Evolutionary conservation across 2,888 invertebrate species (phyloP).

Genomic region (Chloroclysta siterata): DNA sequence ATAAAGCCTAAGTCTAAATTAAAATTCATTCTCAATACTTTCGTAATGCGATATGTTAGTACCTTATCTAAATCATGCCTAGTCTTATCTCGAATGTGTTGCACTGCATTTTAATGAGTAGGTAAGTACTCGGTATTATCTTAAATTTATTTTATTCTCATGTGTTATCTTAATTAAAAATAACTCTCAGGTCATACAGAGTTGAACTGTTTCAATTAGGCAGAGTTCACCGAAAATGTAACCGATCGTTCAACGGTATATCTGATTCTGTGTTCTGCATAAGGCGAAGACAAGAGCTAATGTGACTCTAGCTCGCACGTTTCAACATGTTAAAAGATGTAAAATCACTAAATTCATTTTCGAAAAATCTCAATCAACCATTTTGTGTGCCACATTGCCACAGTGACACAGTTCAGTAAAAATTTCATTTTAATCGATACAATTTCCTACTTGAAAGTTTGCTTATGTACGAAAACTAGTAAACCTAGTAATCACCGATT

Average conservation of each 20-base stretch:
- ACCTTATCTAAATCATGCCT: conserved; percentile 28
- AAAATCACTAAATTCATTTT: no score
- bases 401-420: no score
- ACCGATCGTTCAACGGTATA: background rate
- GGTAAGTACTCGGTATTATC: conserved; percentile 24
- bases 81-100: conserved; percentile 34
- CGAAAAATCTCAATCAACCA: no score
- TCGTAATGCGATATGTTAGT: conserved; percentile 32
- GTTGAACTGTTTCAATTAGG: conserved; percentile 37
- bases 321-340: no score
- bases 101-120: conserved; percentile 37
- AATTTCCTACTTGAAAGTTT: no score
- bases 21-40: conserved; percentile 24
- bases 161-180: conserved; percentile 49
- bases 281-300: no score
- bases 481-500: no score
- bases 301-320: no score
- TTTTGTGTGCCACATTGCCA: no score
- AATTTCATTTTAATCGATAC: no score
- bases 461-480: no score
- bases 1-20: conserved; percentile 4
- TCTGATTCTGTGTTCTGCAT: no score
- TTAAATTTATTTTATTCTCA: conserved; percentile 39
- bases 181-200: conserved; percentile 37
- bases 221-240: background rate